Base-by-base conservation (phyloP, 2,797 vertebrate genomes). In the Propithecus perrieri region DNA sequence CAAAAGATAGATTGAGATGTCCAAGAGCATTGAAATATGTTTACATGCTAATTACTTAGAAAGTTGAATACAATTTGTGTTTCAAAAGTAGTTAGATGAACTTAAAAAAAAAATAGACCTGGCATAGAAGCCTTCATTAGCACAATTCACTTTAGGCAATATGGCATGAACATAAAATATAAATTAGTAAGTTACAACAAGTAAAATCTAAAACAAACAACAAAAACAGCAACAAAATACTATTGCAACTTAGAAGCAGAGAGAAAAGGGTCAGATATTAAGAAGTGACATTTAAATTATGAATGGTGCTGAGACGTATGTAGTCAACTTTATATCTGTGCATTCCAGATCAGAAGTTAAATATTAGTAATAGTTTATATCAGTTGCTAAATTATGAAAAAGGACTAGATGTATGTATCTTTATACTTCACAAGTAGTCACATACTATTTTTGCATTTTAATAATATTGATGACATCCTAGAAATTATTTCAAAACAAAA, bases 401-500 rank as follows among this genome's bases (percentile, higher is more conserved):
- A 76, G 28, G 2, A 53, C 50, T 24, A 35, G n/a, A 38, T 74
- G 17, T 41, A 20, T 38, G 30, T 65, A 65, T 83, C 46, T 63
- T 83, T 7, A 1, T 65, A 53, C 28, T 78, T 95, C 10, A 76
- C 53, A 69, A 79, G 33, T 30, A 65, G 33, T 26, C 35, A 35
- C 8, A n/a, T 48, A 57, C 12, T 83, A 10, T 55, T 85, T 74
- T 89, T 93, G 24, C 3, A 15, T 78, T 5, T 35, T 53, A 63
- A 74, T 81, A 83, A 76, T 89, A 30, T 57, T 30, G 85, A 87
- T 89, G 30, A 74, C 38, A 88, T 53, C 15, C 30, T 79, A 74
- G 41, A 69, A 67, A 88, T 88, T 59, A 74, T 78, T 93, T 78
- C 20, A 57, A 78, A 85, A 72, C 26, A 65, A 89, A 80, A 93